phyloP scores from a whole-genome alignment of 2,888 invertebrate species.

The Furcula furcula region DNA sequence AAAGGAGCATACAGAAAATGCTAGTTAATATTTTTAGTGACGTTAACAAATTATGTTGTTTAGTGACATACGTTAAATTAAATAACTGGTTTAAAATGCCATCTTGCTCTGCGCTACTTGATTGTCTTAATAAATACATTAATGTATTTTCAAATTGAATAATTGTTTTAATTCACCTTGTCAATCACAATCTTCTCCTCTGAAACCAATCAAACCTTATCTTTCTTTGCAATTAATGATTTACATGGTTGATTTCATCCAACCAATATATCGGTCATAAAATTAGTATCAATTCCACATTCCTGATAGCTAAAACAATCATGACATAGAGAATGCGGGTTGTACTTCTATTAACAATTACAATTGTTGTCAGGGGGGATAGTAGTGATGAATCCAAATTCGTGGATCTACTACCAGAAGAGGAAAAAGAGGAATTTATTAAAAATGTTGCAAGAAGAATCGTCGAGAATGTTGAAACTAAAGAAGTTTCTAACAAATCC shows the following conservation, averaged over 20 bases:
- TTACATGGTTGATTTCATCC: slow-evolving; percentile 24
- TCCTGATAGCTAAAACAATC: not conserved
- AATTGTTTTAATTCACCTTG: not conserved
- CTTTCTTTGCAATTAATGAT: slow-evolving; percentile 25
- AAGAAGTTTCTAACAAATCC: slow-evolving; percentile 19
- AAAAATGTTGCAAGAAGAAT: slow-evolving; percentile 59
- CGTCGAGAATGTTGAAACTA: slow-evolving; percentile 42
- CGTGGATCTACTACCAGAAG: slow-evolving; percentile 56
- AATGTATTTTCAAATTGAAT: not conserved
- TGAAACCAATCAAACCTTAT: slow-evolving; percentile 26
- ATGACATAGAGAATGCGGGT: slow-evolving; percentile 39
- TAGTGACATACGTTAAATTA: not conserved
- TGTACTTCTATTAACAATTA: slow-evolving; percentile 32
- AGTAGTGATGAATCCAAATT: slow-evolving; percentile 52
- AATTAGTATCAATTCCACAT: slow-evolving; percentile 7
- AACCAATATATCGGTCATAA: slow-evolving; percentile 6
- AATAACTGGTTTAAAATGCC: too few relatives aligned
- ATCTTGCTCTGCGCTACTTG: too few relatives aligned
- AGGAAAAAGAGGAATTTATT: slow-evolving; percentile 57
- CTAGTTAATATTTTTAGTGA: not conserved
- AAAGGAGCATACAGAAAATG: too few relatives aligned
- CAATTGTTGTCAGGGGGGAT: slow-evolving; percentile 21
- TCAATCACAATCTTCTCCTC: not conserved
- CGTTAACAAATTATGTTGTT: not conserved
- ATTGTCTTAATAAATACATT: too few relatives aligned